Evolutionary conservation across 2,888 invertebrate genomes (phyloP), one percentile per base, ranked within the genome.

Genomic region (Brenthis hecate): DNA sequence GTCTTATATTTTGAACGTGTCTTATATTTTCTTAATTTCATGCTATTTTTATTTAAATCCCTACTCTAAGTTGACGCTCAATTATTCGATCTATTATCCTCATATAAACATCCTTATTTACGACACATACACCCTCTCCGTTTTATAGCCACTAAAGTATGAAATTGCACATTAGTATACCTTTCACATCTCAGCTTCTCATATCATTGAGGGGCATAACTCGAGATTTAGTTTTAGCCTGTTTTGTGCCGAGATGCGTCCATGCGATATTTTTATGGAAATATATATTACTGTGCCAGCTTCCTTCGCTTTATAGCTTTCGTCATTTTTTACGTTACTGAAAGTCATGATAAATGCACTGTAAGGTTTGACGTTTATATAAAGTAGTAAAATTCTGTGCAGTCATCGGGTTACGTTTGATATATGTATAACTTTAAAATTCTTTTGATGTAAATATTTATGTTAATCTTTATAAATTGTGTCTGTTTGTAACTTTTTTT

Each of bases 131-230:
- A 84, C 84, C 80, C 82, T 78, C 81, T 78, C 81, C 83, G 82
- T 75, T 91, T 92, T 91, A 92, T 87, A 81, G 89, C 83, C 84
- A 88, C 77, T 91, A 90, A 92, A 92, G 85, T 87, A 86, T 85
- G 84, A 88, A 89, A 90, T 88, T 89, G 84, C 82, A 81, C 84
- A 88, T 91, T 89, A 89, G 89, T 86, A 85, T 82, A 81, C 87
- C 87, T 87, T 89, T 88, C 90, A 89, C 87, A 87, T 86, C 77
- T 77, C 74, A 79, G 74, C 75, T 81, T 80, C 80, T 85, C 87
- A 84, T 86, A 86, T 88, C 87, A 81, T 78, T 72, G 76, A 75
- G 76, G 80, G 76, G 81, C 82, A 88, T 91, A 88, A 90, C 86
- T 85, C 77, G 81, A 83, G 88, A 89, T 89, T 89, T 88, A 86